These are phyloP conservation scores for Poecilia latipinna DNA, from an alignment of 2,113 vertebrate genomes.

Conservation along the genomic window DNA sequence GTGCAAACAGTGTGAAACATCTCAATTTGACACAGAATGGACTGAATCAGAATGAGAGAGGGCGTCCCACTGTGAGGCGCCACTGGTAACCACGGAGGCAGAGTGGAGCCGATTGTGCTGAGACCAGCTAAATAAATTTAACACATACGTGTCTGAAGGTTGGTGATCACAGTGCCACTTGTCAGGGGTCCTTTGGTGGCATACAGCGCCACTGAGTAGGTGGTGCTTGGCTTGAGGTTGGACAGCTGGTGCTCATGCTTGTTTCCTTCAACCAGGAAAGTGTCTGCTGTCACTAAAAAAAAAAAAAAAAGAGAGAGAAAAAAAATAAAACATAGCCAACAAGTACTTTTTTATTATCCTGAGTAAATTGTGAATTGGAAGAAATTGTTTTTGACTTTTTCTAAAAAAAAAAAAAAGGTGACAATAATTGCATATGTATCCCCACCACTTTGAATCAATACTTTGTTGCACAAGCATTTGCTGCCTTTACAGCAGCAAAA, in stretches of 20 bases:
- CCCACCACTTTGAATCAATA: too few species aligned
- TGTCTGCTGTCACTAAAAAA: constrained; percentile 87
- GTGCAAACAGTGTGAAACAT: constrained; percentile 14
- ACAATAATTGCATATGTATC: too few species aligned
- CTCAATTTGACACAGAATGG: constrained; percentile 8
- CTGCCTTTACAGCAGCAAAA: too few species aligned
- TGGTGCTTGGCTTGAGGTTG: constrained; percentile 88
- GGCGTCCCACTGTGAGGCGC: constrained; percentile 1
- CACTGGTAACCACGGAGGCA: constrained; percentile 15
- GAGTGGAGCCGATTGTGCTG: not conserved
- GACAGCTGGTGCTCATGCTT: constrained; percentile 89
- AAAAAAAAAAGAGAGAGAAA: constrained; percentile 23
- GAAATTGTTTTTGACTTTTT: too few species aligned
- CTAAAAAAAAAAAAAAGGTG: too few species aligned
- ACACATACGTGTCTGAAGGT: constrained; percentile 91
- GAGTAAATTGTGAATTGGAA: too few species aligned
- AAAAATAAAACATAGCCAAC: constrained; percentile 3
- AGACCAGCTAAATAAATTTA: constrained; percentile 22
- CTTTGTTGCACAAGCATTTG: too few species aligned
- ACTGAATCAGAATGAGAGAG: constrained; percentile 3
- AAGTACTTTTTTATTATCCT: not conserved
- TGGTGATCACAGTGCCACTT: constrained; percentile 88
- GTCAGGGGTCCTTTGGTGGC: constrained; percentile 90
- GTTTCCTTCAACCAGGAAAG: constrained; percentile 89
- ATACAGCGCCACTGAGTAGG: constrained; percentile 88